Evolutionary conservation across 1,140 invertebrate species (phyloP).

Genomic region (Drosophila murphyi): DNA sequence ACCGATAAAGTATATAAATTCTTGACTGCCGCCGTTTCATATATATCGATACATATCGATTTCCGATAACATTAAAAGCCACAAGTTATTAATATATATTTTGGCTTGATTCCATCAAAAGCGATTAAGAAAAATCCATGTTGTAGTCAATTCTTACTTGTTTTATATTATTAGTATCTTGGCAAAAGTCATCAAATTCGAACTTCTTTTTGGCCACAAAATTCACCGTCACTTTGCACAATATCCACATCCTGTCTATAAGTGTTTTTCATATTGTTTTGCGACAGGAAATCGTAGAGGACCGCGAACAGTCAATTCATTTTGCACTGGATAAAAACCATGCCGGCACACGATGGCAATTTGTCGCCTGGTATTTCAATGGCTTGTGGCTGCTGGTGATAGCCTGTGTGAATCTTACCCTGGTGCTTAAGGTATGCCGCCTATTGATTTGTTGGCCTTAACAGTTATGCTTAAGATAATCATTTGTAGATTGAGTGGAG

Average conservation of each 20-base stretch:
- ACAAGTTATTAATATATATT: too few species aligned
- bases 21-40: too few species aligned
- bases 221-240: too few species aligned
- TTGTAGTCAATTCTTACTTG: too few species aligned
- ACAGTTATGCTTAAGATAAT: not conserved
- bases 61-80: too few species aligned
- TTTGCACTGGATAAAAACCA: slow-evolving; percentile 12
- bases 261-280: not conserved
- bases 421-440: slow-evolving; percentile 32
- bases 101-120: too few species aligned
- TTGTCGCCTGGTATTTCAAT: slow-evolving; percentile 36
- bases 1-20: too few species aligned
- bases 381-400: slow-evolving; percentile 26
- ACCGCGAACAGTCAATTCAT: slow-evolving; percentile 15
- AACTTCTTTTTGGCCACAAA: too few species aligned
- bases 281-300: slow-evolving; percentile 40
- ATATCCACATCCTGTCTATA: not conserved
- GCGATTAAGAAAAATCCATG: too few species aligned
- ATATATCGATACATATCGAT: too few species aligned
- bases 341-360: not conserved
- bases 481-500: slow-evolving; percentile 30
- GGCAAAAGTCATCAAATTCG: too few species aligned
- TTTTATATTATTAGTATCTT: too few species aligned
- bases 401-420: not conserved
- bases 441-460: not conserved